These are phyloP conservation scores for Drosophila anceps DNA, from an alignment of 2,888 invertebrate genomes.

Conservation along the genomic window DNA sequence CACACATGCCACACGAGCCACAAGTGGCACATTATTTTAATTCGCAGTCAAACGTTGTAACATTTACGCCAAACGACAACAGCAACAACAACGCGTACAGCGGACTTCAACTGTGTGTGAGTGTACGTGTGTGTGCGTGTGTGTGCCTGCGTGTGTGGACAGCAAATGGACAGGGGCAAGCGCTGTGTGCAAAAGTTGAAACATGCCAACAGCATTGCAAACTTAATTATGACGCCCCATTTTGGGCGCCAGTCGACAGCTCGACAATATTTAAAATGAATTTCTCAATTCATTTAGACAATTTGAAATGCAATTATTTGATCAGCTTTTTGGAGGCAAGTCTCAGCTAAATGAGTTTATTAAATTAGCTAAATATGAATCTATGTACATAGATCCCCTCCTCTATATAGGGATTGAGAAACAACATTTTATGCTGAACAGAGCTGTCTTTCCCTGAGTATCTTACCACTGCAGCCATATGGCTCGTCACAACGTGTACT, in stretches of 20 bases:
- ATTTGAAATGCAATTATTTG: neutral
- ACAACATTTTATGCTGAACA: too few relatives aligned
- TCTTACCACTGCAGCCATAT: too few relatives aligned
- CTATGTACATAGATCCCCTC: neutral
- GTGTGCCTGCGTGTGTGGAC: neutral
- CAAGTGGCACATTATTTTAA: slow-evolving; percentile 84
- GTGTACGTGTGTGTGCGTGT: slow-evolving; percentile 2
- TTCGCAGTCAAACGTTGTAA: slow-evolving; percentile 75
- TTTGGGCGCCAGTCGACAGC: slow-evolving; percentile 16
- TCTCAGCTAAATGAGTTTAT: neutral
- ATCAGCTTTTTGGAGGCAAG: neutral
- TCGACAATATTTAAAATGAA: neutral
- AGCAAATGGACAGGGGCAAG: slow-evolving; percentile 20
- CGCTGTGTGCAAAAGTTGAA: slow-evolving; percentile 17
- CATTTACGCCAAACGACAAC: slow-evolving; percentile 62
- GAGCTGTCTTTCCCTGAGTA: too few relatives aligned
- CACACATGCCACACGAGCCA: slow-evolving; percentile 64
- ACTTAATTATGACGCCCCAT: slow-evolving; percentile 31
- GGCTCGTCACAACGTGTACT: too few relatives aligned
- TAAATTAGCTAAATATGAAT: neutral
- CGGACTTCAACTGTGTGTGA: slow-evolving; percentile 45
- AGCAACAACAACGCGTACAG: slow-evolving; percentile 27
- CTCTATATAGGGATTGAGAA: neutral
- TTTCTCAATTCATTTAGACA: slow-evolving; percentile 3
- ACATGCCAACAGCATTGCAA: slow-evolving; percentile 8